These are phyloP conservation scores for Anorthoa munda DNA, from an alignment of 2,888 invertebrate species.

Conservation along the genomic window DNA sequence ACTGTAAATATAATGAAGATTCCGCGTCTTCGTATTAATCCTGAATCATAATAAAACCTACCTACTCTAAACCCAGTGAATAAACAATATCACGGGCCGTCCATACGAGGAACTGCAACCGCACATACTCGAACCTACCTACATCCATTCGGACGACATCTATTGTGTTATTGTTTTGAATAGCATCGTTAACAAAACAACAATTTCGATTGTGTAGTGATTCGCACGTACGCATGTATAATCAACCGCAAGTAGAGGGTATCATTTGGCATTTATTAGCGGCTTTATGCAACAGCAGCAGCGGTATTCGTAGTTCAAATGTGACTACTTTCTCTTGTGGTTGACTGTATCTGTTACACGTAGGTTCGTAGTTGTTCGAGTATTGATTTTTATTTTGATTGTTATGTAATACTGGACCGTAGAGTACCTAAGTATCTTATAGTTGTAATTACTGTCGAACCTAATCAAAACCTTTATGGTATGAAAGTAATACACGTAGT, in stretches of 20 bases:
- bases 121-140: constrained; percentile 13
- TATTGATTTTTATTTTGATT: background rate
- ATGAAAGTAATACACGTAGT: background rate
- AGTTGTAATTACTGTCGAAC: background rate
- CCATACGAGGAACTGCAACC: background rate
- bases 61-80: background rate
- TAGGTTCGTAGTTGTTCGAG: background rate
- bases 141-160: constrained; percentile 6
- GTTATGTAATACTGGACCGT: background rate
- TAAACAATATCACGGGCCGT: constrained; percentile 19
- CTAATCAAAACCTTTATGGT: background rate
- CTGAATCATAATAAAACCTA: constrained; percentile 8
- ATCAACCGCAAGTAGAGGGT: background rate
- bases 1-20: background rate
- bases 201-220: constrained; percentile 23
- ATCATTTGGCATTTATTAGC: background rate
- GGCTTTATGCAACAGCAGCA: background rate
- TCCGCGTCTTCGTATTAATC: background rate
- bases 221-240: constrained; percentile 24
- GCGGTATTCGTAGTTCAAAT: background rate
- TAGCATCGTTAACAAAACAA: constrained; percentile 48
- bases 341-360: constrained; percentile 2
- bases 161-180: constrained; percentile 56
- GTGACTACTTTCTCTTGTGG: background rate
- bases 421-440: background rate